A percentile compares a stretch with the other conserved stretches of the same genome.
Evolutionary conservation across 2,888 invertebrate species (phyloP).

Genomic region (Nemoura dubitans): DNA sequence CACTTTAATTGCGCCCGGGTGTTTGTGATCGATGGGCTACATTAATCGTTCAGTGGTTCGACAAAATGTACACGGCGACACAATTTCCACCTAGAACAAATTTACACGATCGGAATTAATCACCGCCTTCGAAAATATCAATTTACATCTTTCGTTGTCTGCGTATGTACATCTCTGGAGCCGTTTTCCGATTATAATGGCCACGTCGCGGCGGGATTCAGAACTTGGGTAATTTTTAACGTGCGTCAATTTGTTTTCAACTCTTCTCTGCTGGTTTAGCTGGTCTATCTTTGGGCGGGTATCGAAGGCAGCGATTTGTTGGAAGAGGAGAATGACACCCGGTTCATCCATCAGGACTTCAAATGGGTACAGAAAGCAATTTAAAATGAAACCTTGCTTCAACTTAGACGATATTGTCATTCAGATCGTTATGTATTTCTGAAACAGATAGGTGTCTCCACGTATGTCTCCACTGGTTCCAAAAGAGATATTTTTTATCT

Average conservation of each 20-base stretch:
- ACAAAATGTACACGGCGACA: constrained; percentile 13
- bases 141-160: constrained; percentile 26
- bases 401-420: too few species aligned
- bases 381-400: too few species aligned
- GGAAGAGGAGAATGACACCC: background rate
- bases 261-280: background rate
- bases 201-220: background rate
- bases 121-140: constrained; percentile 21
- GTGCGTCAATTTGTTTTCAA: background rate
- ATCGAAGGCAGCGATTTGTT: background rate
- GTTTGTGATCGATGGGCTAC: constrained; percentile 16
- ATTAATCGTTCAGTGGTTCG: constrained; percentile 37
- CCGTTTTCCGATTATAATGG: background rate
- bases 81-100: background rate
- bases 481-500: too few species aligned
- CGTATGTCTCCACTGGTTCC: too few species aligned
- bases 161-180: background rate
- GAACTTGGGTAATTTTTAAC: background rate
- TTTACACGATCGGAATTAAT: constrained; percentile 33
- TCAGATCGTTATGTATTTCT: too few species aligned
- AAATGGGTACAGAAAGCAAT: too few species aligned
- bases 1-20: constrained; percentile 8
- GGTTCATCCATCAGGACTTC: background rate
- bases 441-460: too few species aligned
- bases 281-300: background rate